These are phyloP conservation scores for Pempheris klunzingeri DNA, from an alignment of 2,797 vertebrate genomes.

Conservation along the genomic window DNA sequence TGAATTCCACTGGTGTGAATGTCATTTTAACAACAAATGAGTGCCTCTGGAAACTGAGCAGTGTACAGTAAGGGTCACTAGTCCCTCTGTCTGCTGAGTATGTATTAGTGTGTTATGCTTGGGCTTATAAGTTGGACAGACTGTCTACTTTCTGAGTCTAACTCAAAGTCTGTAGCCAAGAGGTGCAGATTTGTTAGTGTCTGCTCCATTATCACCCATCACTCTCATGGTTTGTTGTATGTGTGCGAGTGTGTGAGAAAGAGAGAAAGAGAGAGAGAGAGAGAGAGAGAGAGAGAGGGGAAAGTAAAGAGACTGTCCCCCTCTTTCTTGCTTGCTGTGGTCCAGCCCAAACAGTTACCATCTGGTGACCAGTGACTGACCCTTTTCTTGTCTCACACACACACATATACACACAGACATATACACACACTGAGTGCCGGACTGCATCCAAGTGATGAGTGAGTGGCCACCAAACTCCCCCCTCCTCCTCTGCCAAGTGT, in stretches of 20 bases:
- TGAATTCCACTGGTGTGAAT: conserved; percentile 70
- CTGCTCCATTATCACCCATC: conserved; percentile 80
- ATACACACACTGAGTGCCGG: conserved; percentile 52
- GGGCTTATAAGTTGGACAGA: conserved; percentile 68
- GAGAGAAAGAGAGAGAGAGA: conserved; percentile 5
- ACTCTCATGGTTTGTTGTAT: conserved; percentile 62
- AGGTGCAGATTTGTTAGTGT: conserved; percentile 82
- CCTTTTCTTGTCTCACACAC: conserved; percentile 64
- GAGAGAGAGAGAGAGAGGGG: conserved; percentile 37
- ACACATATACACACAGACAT: conserved; percentile 46
- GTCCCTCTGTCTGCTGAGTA: conserved; percentile 67
- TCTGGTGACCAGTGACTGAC: conserved; percentile 86
- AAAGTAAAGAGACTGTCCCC: conserved; percentile 72
- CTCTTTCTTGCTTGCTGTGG: conserved; percentile 66
- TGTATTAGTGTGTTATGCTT: conserved; percentile 69
- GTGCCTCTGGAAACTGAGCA: conserved; percentile 61
- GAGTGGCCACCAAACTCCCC: conserved; percentile 66
- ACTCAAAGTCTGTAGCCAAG: conserved; percentile 70
- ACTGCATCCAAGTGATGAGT: conserved; percentile 79
- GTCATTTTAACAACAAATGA: conserved; percentile 70
- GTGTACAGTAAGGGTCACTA: conserved; percentile 58
- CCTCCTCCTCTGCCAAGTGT: conserved; percentile 54
- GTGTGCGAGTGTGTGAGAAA: conserved; percentile 28
- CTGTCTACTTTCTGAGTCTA: conserved; percentile 68
- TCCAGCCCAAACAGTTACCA: conserved; percentile 85